Evolutionary conservation across 1,140 invertebrate genomes (phyloP), one percentile per base, ranked within the genome.

Genomic region (Anastrepha obliqua): DNA sequence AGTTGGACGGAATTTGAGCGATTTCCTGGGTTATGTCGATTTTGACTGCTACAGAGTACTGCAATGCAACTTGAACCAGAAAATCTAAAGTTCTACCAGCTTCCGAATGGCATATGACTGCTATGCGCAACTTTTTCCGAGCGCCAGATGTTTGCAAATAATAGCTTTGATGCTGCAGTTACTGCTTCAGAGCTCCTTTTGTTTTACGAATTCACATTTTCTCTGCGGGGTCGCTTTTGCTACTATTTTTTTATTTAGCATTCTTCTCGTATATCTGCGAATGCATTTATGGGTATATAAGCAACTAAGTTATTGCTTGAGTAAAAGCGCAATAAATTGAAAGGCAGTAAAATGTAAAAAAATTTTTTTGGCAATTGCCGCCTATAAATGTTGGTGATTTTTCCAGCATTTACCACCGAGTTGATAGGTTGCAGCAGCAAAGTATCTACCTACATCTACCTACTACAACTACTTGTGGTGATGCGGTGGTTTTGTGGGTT

Each of bases 321-420:
- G 42, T 74, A 47, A 17, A 15, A 44, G 42, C 47, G 39, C 39
- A 74, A 74, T 67, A 67, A 67, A 67, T 74, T 44, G 67, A 74
- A 74, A 44, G n/a, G 67, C 67, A 74, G 44, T 74, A 74, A 74
- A 74, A 74, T 44, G 67, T 42, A 74, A 74, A 62, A 62, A 74
- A 74, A 74, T 13, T 74, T 74, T 74, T 42, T 44, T 44, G 67
- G 42, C 11, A 44, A 74, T 74, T 74, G 15, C 42, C 42, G 67
- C 67, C 67, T 47, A 74, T 74, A 74, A 74, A 74, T 44, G 67
- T 47, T 74, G 42, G 39, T 44, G 13, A 74, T 74, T 74, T 44
- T 74, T 67, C 64, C 29, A 39, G 29, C 29, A 65, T 67, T 64
- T 67, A 67, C 64, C 64, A 11, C 39, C 39, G 20, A 67, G 29